Base-by-base conservation (phyloP, 2,888 invertebrate species). In the Pheosia gnoma region DNA sequence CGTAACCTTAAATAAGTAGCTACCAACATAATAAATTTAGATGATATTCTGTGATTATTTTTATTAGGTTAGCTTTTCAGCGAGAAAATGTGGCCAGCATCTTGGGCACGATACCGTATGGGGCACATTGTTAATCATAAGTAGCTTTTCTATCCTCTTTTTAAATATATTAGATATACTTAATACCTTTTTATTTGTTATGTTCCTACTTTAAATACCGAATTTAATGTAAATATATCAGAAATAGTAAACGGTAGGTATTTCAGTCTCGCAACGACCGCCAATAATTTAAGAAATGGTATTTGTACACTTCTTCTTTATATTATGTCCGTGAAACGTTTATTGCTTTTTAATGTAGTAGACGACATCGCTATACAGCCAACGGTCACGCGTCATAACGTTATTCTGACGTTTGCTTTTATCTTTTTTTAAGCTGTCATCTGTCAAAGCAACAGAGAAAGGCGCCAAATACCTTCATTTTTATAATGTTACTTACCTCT, bases 321-420 rank as follows among this genome's bases (percentile, higher is more conserved):
- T 74, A 76, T 25, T 25, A 25, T 68, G 78, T 74, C 78, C 79
- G 69, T 74, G 60, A 77, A 83, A 85, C 82, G 78, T 88, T 88
- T 88, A 89, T 88, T 65, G 84, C 80, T 85, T 87, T 88, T 89
- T 89, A 90, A 90, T 88, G 87, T 83, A 82, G 71, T 80, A 82
- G 84, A 80, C 81, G 87, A 88, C 87, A 88, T 80, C 83, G 72
- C 81, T 77, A 74, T 82, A 80, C 79, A 80, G 81, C 78, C 79
- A 77, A 71, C 76, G 74, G 84, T 80, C 82, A 83, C 87, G 81
- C 84, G 83, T 85, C 84, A 85, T 86, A 87, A 83, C 83, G 75
- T 67, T 70, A 72, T 72, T 66, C 71, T 36, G 78, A 81, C 78
- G 70, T 74, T 78, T 70, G 74, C 85, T 88, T 88, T 87, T 81